These are phyloP conservation scores for Eunapius fragilis DNA, from an alignment of 37 sponge, comb jelly and placozoan species.

Conservation along the genomic window DNA sequence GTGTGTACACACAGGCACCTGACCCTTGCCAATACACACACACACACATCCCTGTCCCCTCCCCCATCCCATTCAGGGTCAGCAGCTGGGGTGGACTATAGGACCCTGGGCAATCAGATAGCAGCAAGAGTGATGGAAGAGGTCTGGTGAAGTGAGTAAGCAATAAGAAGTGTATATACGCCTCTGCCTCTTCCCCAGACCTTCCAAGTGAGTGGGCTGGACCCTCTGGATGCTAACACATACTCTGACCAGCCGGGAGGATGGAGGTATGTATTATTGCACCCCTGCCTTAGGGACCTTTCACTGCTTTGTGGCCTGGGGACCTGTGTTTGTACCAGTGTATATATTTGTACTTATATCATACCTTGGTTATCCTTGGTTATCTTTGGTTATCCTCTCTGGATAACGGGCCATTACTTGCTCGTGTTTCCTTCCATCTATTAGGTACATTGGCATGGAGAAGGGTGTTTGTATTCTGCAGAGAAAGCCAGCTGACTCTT, in stretches of 20 bases:
- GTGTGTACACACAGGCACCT: too few relatives aligned
- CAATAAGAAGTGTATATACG: neutral
- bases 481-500: conserved; percentile 43
- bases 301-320: too few relatives aligned
- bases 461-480: conserved; percentile 66
- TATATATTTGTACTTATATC: too few relatives aligned
- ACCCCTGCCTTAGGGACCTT: neutral
- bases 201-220: conserved; percentile 52
- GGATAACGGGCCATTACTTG: neutral
- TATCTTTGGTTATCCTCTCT: too few relatives aligned
- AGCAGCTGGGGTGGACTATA: conserved; percentile 54
- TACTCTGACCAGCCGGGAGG: conserved; percentile 44
- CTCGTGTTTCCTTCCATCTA: neutral
- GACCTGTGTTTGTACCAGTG: too few relatives aligned
- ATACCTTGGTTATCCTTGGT: too few relatives aligned
- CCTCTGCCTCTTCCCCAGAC: neutral
- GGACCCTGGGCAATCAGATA: conserved; percentile 78
- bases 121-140: conserved; percentile 75
- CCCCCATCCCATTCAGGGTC: conserved; percentile 13
- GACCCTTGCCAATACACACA: too few relatives aligned
- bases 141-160: conserved; percentile 18
- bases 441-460: conserved; percentile 55
- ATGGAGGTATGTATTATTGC: conserved; percentile 59
- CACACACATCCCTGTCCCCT: too few relatives aligned
- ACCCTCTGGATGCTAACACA: conserved; percentile 42